A percentile compares a stretch with the other conserved stretches of the same genome.
phyloP scores from a whole-genome alignment of 2,888 invertebrate genomes.

The Lomographa bimaculata region DNA sequence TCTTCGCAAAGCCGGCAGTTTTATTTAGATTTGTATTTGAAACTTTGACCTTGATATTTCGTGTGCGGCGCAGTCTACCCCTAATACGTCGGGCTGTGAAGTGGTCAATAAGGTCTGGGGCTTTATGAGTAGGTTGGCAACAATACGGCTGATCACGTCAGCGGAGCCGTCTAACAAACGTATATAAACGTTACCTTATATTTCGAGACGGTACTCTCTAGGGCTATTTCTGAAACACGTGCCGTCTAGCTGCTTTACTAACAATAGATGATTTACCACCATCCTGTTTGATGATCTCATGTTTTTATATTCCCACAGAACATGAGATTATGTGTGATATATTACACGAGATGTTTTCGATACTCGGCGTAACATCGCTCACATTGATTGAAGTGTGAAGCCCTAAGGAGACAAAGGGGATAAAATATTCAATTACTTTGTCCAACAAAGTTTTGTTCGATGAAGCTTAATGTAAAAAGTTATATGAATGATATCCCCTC shows the following conservation, averaged over 20 bases:
- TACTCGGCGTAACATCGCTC: slow-evolving; percentile 1
- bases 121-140: slow-evolving; percentile 33
- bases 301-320: slow-evolving; percentile 4
- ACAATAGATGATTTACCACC: slow-evolving; percentile 43
- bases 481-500: slow-evolving; percentile 53
- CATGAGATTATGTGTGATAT: not conserved
- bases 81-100: slow-evolving; percentile 25
- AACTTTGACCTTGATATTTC: slow-evolving; percentile 18
- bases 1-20: not conserved
- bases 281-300: slow-evolving; percentile 9
- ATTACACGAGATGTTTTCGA: slow-evolving; percentile 1
- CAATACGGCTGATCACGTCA: slow-evolving; percentile 33
- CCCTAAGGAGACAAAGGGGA: slow-evolving; percentile 32
- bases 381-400: slow-evolving; percentile 17
- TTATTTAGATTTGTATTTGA: slow-evolving; percentile 5
- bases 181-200: slow-evolving; percentile 25
- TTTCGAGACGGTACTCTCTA: slow-evolving; percentile 48
- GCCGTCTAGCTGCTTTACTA: slow-evolving; percentile 59
- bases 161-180: slow-evolving; percentile 18
- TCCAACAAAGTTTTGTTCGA: slow-evolving; percentile 45
- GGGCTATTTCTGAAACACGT: slow-evolving; percentile 62
- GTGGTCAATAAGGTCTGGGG: slow-evolving; percentile 30
- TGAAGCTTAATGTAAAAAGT: slow-evolving; percentile 66
- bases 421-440: slow-evolving; percentile 49
- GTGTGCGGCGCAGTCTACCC: slow-evolving; percentile 18